Percentiles rank a stretch among this genome's conserved stretches.
Evolutionary conservation across 2,888 invertebrate species (phyloP).

Genomic region (Seladonia tumulorum): DNA sequence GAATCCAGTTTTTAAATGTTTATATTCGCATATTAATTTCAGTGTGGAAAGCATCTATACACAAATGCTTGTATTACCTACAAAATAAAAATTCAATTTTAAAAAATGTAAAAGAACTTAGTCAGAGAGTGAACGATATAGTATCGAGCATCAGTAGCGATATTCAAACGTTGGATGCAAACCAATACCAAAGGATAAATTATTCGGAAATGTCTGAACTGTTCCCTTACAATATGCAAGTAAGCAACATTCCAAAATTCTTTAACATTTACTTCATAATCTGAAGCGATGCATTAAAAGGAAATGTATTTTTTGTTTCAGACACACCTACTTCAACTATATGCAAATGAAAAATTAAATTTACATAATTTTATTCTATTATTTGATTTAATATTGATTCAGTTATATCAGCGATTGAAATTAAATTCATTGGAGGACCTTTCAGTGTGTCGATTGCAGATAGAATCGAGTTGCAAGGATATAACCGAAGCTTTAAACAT

Average conservation of each 20-base stretch:
- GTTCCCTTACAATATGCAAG: constrained; percentile 74
- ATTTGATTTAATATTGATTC: constrained; percentile 65
- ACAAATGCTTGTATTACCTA: constrained; percentile 53
- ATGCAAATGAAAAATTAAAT: constrained; percentile 72
- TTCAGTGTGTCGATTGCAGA: constrained; percentile 69
- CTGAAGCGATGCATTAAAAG: background rate
- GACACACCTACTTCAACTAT: constrained; percentile 73
- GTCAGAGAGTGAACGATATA: constrained; percentile 66
- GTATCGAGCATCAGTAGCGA: constrained; percentile 68
- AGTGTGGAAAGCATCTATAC: constrained; percentile 75
- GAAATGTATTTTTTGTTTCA: constrained; percentile 52
- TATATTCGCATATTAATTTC: constrained; percentile 51
- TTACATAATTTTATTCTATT: constrained; percentile 74
- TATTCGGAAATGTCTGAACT: constrained; percentile 67
- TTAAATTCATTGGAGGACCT: constrained; percentile 65
- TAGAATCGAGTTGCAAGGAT: constrained; percentile 74
- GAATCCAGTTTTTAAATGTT: constrained; percentile 21
- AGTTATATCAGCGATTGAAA: constrained; percentile 62
- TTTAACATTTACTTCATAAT: background rate
- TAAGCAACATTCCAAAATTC: constrained; percentile 45
- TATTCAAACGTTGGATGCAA: constrained; percentile 71
- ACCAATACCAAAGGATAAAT: constrained; percentile 69
- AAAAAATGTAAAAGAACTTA: constrained; percentile 62
- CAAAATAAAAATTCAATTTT: constrained; percentile 62
- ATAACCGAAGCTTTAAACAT: constrained; percentile 65